These are phyloP conservation scores for Lagorchestes hirsutus DNA, from an alignment of 2,797 vertebrate species.

Conservation along the genomic window DNA sequence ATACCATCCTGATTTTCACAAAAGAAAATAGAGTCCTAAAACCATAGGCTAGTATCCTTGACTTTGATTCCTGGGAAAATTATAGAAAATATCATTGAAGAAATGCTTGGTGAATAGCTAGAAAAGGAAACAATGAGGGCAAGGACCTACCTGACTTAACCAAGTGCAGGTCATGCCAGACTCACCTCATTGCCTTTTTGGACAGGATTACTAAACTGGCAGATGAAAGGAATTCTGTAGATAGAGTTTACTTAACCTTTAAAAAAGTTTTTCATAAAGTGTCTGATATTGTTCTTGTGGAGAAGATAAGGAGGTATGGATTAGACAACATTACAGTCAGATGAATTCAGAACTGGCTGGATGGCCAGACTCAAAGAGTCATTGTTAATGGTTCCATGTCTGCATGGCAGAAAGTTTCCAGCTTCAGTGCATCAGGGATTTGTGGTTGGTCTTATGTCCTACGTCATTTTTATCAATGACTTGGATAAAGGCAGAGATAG, in stretches of 20 bases:
- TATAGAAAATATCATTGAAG: background rate
- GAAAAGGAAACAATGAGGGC: background rate
- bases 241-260: background rate
- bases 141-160: background rate
- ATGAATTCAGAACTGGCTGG: background rate
- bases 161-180: background rate
- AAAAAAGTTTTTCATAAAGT: background rate
- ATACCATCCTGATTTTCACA: background rate
- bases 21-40: background rate
- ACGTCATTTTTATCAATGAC: background rate
- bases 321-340: background rate
- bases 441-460: too few species aligned
- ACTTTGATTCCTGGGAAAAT: background rate
- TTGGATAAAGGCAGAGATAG: background rate
- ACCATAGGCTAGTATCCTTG: background rate
- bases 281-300: background rate
- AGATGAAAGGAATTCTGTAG: background rate
- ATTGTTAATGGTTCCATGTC: too few species aligned
- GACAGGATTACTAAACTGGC: background rate
- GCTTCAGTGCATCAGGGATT: background rate
- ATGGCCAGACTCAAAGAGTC: background rate
- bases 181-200: background rate
- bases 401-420: background rate
- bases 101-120: background rate
- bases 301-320: too few species aligned